phyloP scores from a whole-genome alignment of 1,140 invertebrate species.

The Stegodyphus dumicola region DNA sequence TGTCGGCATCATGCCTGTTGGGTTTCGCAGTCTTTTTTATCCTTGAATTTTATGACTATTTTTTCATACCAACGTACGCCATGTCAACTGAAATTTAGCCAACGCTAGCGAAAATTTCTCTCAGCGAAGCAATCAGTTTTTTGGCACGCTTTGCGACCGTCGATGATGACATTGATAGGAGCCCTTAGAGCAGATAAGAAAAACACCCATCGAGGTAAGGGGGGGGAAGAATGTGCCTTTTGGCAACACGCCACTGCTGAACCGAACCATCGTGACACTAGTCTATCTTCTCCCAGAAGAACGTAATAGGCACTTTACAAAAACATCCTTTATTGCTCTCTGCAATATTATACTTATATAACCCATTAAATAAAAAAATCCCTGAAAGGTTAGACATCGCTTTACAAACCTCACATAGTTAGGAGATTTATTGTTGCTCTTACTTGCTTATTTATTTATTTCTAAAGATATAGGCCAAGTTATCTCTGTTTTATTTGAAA shows the following conservation, averaged over 20 bases:
- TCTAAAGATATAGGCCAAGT: too few species aligned
- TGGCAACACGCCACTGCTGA: constrained; percentile 25
- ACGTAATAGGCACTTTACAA: constrained; percentile 39
- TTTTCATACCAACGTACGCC: constrained; percentile 19
- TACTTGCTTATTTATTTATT: too few species aligned
- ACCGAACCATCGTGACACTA: constrained; percentile 27
- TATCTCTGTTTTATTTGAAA: too few species aligned
- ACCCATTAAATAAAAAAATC: constrained; percentile 30
- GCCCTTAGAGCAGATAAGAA: constrained; percentile 38
- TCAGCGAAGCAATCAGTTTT: constrained; percentile 51
- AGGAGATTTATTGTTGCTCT: neutral
- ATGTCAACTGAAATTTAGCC: constrained; percentile 41
- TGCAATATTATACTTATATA: constrained; percentile 23
- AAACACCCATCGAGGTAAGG: constrained; percentile 27
- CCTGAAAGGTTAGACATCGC: constrained; percentile 30
- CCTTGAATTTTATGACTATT: constrained; percentile 42
- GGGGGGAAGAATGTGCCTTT: constrained; percentile 17
- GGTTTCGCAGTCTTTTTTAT: neutral
- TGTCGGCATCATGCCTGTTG: constrained; percentile 29
- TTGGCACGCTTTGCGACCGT: constrained; percentile 39
- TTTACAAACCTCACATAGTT: constrained; percentile 19
- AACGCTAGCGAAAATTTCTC: constrained; percentile 50
- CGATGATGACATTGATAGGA: constrained; percentile 53
- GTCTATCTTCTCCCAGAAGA: constrained; percentile 19
- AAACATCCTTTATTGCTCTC: constrained; percentile 18